phyloP scores from a whole-genome alignment of 2,113 vertebrate species.

The Copsychus sechellarum region DNA sequence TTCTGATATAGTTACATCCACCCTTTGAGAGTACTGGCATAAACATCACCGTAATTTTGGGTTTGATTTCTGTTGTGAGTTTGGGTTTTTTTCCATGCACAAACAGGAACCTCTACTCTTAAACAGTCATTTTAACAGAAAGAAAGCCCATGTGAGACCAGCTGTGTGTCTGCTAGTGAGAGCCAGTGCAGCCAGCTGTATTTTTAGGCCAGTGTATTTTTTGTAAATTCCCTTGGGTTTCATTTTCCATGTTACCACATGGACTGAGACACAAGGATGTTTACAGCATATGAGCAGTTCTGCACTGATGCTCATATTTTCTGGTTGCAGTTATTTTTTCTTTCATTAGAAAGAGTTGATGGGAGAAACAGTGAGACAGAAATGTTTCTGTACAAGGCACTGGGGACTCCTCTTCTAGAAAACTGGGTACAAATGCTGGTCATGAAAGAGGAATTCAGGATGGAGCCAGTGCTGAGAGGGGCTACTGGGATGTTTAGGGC shows the following conservation, averaged over 20 bases:
- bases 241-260: neutral
- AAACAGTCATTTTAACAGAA: conserved; percentile 6
- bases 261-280: neutral
- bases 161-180: neutral
- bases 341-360: conserved; percentile 45
- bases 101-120: neutral
- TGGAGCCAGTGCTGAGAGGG: conserved; percentile 29
- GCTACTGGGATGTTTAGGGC: conserved; percentile 32
- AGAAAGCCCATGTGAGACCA: neutral
- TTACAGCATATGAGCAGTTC: conserved; percentile 25
- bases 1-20: neutral
- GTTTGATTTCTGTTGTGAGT: neutral
- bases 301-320: conserved; percentile 3
- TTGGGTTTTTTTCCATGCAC: neutral
- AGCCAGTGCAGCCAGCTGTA: neutral
- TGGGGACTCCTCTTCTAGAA: conserved; percentile 26
- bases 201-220: conserved; percentile 8
- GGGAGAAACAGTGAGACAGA: conserved; percentile 11
- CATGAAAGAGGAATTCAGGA: conserved; percentile 6
- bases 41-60: neutral
- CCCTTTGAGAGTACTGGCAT: neutral
- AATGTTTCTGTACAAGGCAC: conserved; percentile 9
- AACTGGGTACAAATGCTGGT: conserved; percentile 1
- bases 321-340: neutral
- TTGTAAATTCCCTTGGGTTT: conserved; percentile 35